Base-by-base conservation (phyloP, 2,797 vertebrate genomes). In the Aeoliscus strigatus region DNA sequence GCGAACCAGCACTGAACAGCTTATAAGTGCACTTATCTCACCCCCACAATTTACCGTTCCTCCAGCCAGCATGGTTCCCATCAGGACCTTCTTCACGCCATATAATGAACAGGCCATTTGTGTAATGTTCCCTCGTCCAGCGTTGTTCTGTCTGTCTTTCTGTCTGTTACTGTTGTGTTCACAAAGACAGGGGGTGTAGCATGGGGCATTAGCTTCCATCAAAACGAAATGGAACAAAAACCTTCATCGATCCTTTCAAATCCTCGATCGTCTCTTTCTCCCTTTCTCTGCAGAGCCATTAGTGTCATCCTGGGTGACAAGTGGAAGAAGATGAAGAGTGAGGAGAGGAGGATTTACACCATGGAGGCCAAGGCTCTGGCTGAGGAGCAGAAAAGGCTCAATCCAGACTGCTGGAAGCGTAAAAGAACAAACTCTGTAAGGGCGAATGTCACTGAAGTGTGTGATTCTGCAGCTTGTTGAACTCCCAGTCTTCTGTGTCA, bases 241-340 rank as follows among this genome's bases (percentile, higher is more conserved):
- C 3, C 14, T 3, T 33, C 7, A 31, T 37, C n/a, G 34, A 35
- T 26, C 17, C 17, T 26, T 26, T 5, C 10, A 16, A 32, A 23
- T 53, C 9, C 12, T 38, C 25, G 1, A 51, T 39, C n/a, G 9
- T 38, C n/a, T 47, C 10, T 39, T 27, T 68, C 14, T 31, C 11
- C 45, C 4, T 48, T 49, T 40, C 8, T 6, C 47, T 80, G 32
- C 81, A 99, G 96, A 92, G 96, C 96, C 90, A 98, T 99, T 80
- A 99, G 96, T 51, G 96, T 99, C 85, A 99, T 99, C 80, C 91
- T 99, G 13, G 96, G 96, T 25, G 96, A 99, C 84, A 94, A 91
- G 87, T 99, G 96, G 96, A 98, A 99, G 90, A 98, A 97, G 79
- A 98, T 99, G 96, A 98, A 95, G 81, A 97, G 90, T 0, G 96